phyloP scores from a whole-genome alignment of 2,113 vertebrate species.

The Onychostruthus taczanowskii region DNA sequence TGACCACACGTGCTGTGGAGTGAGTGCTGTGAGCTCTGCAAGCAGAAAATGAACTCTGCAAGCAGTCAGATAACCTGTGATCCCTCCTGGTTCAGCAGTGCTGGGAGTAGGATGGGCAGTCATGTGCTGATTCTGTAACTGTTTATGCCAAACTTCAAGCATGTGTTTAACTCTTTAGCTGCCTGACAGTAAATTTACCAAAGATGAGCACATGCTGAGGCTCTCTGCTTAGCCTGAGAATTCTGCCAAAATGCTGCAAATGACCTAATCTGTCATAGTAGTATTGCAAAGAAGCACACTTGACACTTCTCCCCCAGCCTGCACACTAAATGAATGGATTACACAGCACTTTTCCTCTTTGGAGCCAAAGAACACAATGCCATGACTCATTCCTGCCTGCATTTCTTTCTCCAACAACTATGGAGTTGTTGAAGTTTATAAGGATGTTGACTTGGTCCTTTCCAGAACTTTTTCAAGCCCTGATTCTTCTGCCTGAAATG shows the following conservation, averaged over 20 bases:
- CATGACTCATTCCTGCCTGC: not conserved
- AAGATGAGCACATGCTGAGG: not conserved
- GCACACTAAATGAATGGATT: not conserved
- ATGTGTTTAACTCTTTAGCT: not conserved
- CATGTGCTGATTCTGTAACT: not conserved
- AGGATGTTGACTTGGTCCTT: not conserved
- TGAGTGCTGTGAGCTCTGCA: not conserved
- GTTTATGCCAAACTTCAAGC: not conserved
- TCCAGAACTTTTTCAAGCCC: not conserved
- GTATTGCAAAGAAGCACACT: not conserved
- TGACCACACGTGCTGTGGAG: too few species aligned
- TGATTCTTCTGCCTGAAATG: not conserved
- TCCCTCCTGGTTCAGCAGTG: not conserved
- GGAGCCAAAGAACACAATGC: not conserved
- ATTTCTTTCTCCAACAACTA: accelerated
- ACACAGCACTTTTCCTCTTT: not conserved
- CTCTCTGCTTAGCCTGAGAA: not conserved
- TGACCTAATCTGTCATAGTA: not conserved
- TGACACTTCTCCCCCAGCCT: not conserved
- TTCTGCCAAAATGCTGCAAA: not conserved
- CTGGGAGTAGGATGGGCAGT: not conserved
- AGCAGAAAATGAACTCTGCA: not conserved
- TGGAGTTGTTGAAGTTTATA: not conserved
- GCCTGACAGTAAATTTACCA: not conserved
- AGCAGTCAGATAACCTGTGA: not conserved